Evolutionary conservation across 2,113 vertebrate species (phyloP), one percentile per base, ranked within the genome.

Genomic region (Halcyon malimbica): DNA sequence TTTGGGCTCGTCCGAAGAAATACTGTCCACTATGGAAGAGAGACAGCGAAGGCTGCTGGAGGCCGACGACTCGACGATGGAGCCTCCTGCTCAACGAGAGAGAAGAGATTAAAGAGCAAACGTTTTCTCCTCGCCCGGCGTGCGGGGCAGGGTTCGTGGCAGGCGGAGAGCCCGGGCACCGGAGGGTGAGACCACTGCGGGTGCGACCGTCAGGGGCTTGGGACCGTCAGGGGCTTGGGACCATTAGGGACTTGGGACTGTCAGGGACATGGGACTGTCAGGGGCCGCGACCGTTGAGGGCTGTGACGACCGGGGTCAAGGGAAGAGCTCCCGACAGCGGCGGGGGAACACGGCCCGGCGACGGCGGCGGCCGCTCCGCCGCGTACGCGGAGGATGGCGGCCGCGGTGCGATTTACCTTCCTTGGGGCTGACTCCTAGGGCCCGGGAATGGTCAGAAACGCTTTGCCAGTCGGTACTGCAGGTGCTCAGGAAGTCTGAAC

Each of bases 21-120:
- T 99, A 94, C 99, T 99, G 98, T 99, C 98, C 96, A 99, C 99
- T 70, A 99, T 99, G 39, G 99, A 99, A 29, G 99, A 99, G 42
- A 99, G 98, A 29, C 98, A 99, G 41, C 99, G 99, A 29, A 99
- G 99, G 95, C 99, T 99, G 96, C 99, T 99, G 68, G 99, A 99
- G 13, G 98, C 99, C 2, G 99, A 98, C 3, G 99, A 98, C 90
- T 99, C 99, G 2, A 97, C 81, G 90, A 53, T 90, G 79, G 98
- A 96, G 97, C 97, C 97, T 97, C 97, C 98, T 98, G 91, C 51
- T 84, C 50, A 83, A 90, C 14, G 63, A 92, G 67, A 90, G 41
- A 62, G 79, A 78, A 54, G 18, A 33, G 24, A 64, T 96, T 83
- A 94, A 41, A 54, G 70, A 88, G 67, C 42, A 19, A 63, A 56